Percentiles rank a stretch among this genome's conserved stretches.
phyloP scores from a whole-genome alignment of 2,888 invertebrate genomes.

The Xylota sylvarum region DNA sequence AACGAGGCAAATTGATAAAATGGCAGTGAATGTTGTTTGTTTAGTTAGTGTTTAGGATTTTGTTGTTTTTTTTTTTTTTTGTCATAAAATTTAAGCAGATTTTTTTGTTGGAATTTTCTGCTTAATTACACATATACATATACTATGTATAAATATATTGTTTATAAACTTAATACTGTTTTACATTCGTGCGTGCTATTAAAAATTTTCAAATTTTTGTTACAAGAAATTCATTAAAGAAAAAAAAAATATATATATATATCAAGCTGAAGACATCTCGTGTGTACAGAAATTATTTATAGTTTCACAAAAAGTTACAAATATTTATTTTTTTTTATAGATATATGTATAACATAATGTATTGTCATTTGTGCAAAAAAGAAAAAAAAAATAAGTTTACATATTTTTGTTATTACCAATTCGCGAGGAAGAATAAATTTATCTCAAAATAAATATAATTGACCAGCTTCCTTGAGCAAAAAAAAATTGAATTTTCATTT shows the following conservation, averaged over 20 bases:
- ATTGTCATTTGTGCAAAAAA: conserved; percentile 66
- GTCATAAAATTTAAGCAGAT: conserved; percentile 28
- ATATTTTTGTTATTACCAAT: conserved; percentile 21
- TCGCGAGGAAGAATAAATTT: conserved; percentile 65
- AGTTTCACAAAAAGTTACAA: conserved; percentile 38
- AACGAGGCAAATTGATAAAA: conserved; percentile 28
- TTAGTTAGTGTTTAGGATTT: neutral
- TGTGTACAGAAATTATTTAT: conserved; percentile 30
- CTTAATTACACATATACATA: conserved; percentile 39
- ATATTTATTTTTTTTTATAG: conserved; percentile 23
- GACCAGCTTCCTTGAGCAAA: conserved; percentile 64
- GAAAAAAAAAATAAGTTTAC: neutral
- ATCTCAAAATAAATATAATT: conserved; percentile 62
- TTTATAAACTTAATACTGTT: conserved; percentile 69
- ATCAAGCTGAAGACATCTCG: conserved; percentile 49
- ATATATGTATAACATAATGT: conserved; percentile 55
- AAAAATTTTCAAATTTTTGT: conserved; percentile 6
- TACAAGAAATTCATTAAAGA: conserved; percentile 14
- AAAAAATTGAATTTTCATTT: conserved; percentile 10
- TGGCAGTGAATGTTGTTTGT: conserved; percentile 39
- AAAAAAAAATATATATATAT: conserved; percentile 12
- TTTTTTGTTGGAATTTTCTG: conserved; percentile 20
- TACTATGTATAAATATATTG: too few relatives aligned
- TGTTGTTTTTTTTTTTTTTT: conserved; percentile 17
- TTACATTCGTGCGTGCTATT: conserved; percentile 56